Evolutionary conservation across 2,113 vertebrate genomes (phyloP), one percentile per base, ranked within the genome.

Genomic region (Abramis brama): DNA sequence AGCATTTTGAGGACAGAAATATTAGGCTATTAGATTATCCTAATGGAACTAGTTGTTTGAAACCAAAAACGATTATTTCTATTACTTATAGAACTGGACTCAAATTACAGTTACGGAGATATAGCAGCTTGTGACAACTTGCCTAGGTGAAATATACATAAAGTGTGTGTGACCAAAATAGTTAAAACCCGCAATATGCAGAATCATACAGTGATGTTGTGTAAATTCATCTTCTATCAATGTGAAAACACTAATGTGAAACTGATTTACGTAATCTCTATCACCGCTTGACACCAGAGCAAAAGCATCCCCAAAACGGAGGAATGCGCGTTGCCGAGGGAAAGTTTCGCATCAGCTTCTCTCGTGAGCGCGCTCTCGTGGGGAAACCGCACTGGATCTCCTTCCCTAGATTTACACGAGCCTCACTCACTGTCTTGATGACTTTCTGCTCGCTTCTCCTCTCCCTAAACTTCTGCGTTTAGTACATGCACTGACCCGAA

Each of bases 271-370:
- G 19, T 71, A 71, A 23, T 71, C 8, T 23, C 36, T 21, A 36
- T 36, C 30, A 21, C 8, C 10, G 76, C 52, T 79, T 13, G 21
- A 60, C 10, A n/a, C 2, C 33, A 30, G 47, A 23, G 62, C 43
- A 52, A 60, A 66, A 39, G 43, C 73, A 75, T 45, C 73, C 23
- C n/a, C 73, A 27, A 45, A 43, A 39, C 15, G 17, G 19, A 47
- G 36, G 5, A 23, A 62, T 50, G 79, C 85, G 85, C 85, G 85
- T 45, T 36, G 9, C 60, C 70, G 85, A 43, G 62, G 23, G 23
- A 83, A 86, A 83, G 85, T 83, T 86, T 68, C 39, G 79, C 57
- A 83, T 86, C 64, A 64, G 64, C 70, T 73, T 55, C 13, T 68
- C 70, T 50, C 87, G 84, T 79, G 47, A 15, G 64, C 84, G 83